Conservation (phyloP, 2,113 vertebrate genomes). For the Bufo bufo region DNA sequence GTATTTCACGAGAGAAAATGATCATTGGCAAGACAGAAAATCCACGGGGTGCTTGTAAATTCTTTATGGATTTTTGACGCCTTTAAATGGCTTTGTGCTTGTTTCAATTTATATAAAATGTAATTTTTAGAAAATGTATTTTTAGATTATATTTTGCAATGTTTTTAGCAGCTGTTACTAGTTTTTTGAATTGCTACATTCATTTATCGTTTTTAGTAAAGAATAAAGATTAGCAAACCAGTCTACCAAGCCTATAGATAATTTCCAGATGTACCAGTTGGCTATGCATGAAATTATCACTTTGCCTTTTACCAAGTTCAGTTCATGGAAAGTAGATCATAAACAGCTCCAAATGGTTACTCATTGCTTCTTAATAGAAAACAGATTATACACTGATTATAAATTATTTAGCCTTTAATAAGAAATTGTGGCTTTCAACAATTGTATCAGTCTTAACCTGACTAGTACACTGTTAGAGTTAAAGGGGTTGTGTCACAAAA, state of each 20-base stretch:
- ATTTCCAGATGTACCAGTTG: no score
- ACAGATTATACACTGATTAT: background rate
- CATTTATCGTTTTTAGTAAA: background rate
- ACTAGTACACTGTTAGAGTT: no score
- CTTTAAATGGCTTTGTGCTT: background rate
- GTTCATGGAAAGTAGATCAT: background rate
- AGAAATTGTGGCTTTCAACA: no score
- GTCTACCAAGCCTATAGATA: background rate
- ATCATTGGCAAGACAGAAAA: background rate
- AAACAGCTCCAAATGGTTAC: background rate
- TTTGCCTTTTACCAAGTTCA: background rate
- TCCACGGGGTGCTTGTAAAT: background rate
- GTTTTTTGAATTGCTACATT: background rate
- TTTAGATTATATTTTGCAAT: background rate
- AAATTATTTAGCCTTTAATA: background rate
- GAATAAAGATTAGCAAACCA: background rate
- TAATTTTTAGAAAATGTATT: background rate
- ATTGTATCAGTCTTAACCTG: no score
- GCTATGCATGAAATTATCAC: background rate
- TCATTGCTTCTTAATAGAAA: background rate
- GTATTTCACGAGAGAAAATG: constrained; percentile 1
- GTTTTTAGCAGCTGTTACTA: background rate
- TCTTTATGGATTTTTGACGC: constrained; percentile 17
- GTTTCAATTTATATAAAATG: background rate
- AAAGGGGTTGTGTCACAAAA: no score